phyloP scores from a whole-genome alignment of 2,888 invertebrate genomes.

The Acanthosoma haemorrhoidale region DNA sequence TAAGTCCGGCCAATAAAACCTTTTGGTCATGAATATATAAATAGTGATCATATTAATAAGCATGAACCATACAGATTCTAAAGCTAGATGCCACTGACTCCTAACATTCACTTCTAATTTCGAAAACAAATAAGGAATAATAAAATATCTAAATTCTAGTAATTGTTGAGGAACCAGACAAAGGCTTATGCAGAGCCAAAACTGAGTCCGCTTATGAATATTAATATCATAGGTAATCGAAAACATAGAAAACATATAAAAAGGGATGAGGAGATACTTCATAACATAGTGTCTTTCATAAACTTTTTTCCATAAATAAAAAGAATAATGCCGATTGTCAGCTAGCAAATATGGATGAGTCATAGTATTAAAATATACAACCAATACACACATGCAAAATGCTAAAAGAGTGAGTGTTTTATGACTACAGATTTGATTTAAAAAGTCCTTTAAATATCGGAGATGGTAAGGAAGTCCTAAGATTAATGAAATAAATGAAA shows the following conservation, averaged over 20 bases:
- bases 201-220: conserved; percentile 49
- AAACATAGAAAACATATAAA: conserved; percentile 63
- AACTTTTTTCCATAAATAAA: conserved; percentile 89
- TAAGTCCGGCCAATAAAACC: conserved; percentile 67
- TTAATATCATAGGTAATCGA: conserved; percentile 44
- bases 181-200: conserved; percentile 55
- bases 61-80: conserved; percentile 62
- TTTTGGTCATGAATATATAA: conserved; percentile 69
- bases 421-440: conserved; percentile 35
- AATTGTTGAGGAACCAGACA: conserved; percentile 75
- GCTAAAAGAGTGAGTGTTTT: conserved; percentile 37
- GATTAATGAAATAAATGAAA: conserved; percentile 59
- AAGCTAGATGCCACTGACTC: conserved; percentile 50
- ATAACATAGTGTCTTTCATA: conserved; percentile 63
- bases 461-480: conserved; percentile 54
- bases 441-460: conserved; percentile 48
- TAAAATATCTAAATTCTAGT: conserved; percentile 89
- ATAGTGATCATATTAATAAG: conserved; percentile 65
- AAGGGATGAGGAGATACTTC: conserved; percentile 63
- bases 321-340: conserved; percentile 93
- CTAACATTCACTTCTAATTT: conserved; percentile 59
- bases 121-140: conserved; percentile 80
- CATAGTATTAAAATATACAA: conserved; percentile 68
- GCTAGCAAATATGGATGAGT: conserved; percentile 90
- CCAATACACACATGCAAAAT: conserved; percentile 35